Percentiles rank a stretch among this genome's conserved stretches.
Evolutionary conservation across 2,113 vertebrate genomes (phyloP).

Genomic region (Bolborhynchus lineola): DNA sequence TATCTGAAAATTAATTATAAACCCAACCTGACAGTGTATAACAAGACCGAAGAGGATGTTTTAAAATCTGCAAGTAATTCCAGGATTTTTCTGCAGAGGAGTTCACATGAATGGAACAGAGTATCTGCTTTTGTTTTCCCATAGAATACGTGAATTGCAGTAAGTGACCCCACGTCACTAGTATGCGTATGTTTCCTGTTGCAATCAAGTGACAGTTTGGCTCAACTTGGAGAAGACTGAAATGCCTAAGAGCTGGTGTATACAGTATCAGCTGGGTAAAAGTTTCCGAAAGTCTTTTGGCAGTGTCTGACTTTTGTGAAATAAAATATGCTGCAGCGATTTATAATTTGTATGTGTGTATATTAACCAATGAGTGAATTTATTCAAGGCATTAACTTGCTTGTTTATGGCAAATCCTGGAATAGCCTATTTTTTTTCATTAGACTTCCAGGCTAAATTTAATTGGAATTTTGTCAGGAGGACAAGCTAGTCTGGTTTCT

Average conservation of each 20-base stretch:
- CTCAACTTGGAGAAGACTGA: neutral
- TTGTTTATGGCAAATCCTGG: neutral
- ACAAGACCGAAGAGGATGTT: neutral
- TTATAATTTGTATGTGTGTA: neutral
- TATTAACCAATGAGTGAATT: neutral
- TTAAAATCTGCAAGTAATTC: neutral
- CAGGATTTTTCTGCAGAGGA: neutral
- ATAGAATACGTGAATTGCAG: neutral
- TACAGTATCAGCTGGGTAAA: neutral
- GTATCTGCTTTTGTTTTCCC: neutral
- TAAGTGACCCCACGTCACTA: neutral
- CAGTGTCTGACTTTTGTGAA: neutral
- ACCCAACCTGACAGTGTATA: neutral
- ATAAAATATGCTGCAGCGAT: neutral
- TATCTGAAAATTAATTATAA: slow-evolving; percentile 1
- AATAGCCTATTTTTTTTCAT: neutral
- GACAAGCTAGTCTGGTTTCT: neutral
- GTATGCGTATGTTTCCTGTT: neutral
- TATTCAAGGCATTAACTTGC: neutral
- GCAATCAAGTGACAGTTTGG: neutral
- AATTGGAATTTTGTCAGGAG: neutral
- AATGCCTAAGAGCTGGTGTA: neutral
- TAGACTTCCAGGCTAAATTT: neutral
- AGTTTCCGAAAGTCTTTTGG: neutral
- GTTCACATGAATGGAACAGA: neutral